Base-by-base conservation (phyloP, 1,140 invertebrate genomes). In the Scaptomyza pallida region DNA sequence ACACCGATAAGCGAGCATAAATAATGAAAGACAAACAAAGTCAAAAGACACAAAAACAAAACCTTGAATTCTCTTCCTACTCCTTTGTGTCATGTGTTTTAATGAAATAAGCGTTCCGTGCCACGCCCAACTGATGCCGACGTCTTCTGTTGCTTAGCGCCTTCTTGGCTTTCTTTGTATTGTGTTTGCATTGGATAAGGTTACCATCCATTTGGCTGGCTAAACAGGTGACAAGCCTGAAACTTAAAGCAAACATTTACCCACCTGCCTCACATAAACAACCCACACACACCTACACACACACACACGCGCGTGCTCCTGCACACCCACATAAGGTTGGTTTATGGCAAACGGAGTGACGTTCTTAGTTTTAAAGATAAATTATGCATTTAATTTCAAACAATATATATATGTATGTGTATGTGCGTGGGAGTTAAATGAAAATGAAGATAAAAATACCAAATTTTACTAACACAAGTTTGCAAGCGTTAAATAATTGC, bases 11-110 rank as follows among this genome's bases (percentile, higher is more conserved):
- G 74, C 68, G 74, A 88, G 78, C 88, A 86, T 86, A 86, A 86
- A 88, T 86, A 86, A 86, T 86, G 74, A 88, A 82, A 82, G 78
- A 60, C 80, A 86, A 88, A 88, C 82, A 86, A 75, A 88, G 74
- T 75, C 76, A 54, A 1, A 9, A 30, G 40, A 47, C 23, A 72
- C 54, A 64, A 60, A 70, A 1, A 67, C 47, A 54, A 69, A 40
- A 55, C 47, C 59, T 59, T 5, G 6, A 5, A 6, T 6, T 26
- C 23, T n/a, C n/a, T n/a, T n/a, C 51, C 19, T 35, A n/a, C 15
- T 33, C 8, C n/a, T n/a, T n/a, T n/a, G n/a, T 12, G 74, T 78
- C 78, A 78, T 88, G 71, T 80, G 81, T 74, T 80, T 71, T 68
- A 77, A 85, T 86, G 70, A 73, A 85, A 67, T 71, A 65, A 72